Evolutionary conservation across 2,888 invertebrate genomes (phyloP).

Genomic region (Eupithecia inturbata): DNA sequence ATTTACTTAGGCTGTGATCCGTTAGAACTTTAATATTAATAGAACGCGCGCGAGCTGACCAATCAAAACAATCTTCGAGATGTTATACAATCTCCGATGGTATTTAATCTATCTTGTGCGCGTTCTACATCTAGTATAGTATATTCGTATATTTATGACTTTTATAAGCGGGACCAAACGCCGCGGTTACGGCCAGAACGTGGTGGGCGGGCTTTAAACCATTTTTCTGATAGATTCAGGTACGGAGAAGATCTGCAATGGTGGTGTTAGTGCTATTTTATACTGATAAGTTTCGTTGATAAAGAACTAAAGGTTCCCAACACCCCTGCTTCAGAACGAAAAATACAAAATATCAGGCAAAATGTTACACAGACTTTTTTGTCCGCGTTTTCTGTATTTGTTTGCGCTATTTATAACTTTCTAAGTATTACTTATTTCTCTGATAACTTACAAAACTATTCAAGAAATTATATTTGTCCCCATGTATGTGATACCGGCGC

Average conservation of each 20-base stretch:
- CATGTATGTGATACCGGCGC: slow-evolving; percentile 18
- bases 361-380: neutral
- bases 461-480: neutral
- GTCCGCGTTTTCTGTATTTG: neutral
- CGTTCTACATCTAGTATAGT: neutral
- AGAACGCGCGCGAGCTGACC: slow-evolving; percentile 8
- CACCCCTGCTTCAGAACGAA: neutral
- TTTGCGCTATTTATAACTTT: neutral
- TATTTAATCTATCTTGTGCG: neutral
- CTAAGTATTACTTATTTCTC: neutral
- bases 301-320: neutral
- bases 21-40: slow-evolving; percentile 62
- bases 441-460: neutral
- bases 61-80: neutral
- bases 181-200: slow-evolving; percentile 21
- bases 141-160: neutral
- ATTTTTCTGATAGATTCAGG: slow-evolving; percentile 1
- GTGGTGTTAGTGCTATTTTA: neutral
- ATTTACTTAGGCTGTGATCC: slow-evolving; percentile 82
- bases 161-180: slow-evolving; percentile 3
- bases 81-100: neutral
- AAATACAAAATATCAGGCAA: neutral
- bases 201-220: slow-evolving; percentile 37
- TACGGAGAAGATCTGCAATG: neutral
- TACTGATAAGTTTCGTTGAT: neutral